phyloP scores from a whole-genome alignment of 2,797 vertebrate genomes.

The Babyrousa celebensis region DNA sequence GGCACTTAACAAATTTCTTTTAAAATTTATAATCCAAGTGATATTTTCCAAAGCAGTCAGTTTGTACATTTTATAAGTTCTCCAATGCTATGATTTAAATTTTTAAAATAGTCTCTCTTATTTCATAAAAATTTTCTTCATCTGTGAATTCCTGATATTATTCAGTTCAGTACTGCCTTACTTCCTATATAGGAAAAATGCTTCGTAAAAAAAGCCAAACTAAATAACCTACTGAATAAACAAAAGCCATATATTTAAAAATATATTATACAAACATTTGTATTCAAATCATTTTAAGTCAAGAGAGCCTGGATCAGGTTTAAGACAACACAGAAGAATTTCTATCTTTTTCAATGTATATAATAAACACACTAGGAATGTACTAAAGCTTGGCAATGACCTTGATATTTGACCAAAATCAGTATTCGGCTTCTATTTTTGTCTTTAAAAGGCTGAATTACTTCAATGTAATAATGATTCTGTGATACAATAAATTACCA shows the following conservation, averaged over 20 bases:
- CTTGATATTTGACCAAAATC: neutral
- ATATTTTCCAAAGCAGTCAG: neutral
- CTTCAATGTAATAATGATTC: neutral
- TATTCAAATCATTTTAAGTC: neutral
- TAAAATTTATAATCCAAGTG: constrained; percentile 20
- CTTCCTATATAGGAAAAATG: neutral
- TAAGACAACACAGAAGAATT: constrained; percentile 35
- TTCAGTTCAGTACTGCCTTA: neutral
- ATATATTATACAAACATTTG: neutral
- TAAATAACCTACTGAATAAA: neutral
- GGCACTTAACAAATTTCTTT: constrained; percentile 17
- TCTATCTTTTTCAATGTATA: neutral
- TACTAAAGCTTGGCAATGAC: neutral
- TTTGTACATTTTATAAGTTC: neutral
- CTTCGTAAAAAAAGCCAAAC: neutral
- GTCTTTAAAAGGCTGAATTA: neutral
- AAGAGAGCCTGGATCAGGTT: neutral
- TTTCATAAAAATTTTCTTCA: neutral
- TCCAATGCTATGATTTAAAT: neutral
- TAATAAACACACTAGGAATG: neutral
- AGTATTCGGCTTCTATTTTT: neutral
- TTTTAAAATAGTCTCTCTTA: neutral
- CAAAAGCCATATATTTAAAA: neutral
- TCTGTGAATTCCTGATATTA: neutral
- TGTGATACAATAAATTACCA: neutral